These are phyloP conservation scores for Gasterosteus nipponicus DNA, from an alignment of 2,113 vertebrate genomes.

Conservation along the genomic window DNA sequence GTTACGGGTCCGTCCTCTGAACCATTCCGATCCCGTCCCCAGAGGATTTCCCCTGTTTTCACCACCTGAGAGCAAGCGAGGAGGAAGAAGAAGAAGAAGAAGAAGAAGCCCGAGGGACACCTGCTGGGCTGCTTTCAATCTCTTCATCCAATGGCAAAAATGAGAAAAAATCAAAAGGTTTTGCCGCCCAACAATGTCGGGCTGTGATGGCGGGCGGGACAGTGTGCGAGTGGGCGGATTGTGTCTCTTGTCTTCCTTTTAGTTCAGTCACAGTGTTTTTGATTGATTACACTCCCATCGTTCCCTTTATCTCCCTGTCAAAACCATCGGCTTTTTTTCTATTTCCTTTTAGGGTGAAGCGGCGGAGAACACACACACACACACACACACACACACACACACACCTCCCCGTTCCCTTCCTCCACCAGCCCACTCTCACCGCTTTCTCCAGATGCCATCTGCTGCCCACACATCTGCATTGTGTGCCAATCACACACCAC, in stretches of 20 bases:
- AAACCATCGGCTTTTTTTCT: slow-evolving; percentile 73
- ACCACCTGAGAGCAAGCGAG: slow-evolving; percentile 58
- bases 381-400: background rate
- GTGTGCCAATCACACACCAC: slow-evolving; percentile 80
- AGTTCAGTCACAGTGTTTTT: slow-evolving; percentile 84
- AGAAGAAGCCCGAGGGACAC: slow-evolving; percentile 66
- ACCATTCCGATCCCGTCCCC: slow-evolving; percentile 64
- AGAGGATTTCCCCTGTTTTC: slow-evolving; percentile 65
- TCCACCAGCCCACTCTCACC: slow-evolving; percentile 74
- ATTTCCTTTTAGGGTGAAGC: slow-evolving; percentile 40
- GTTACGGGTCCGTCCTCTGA: slow-evolving; percentile 48
- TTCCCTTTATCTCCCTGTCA: slow-evolving; percentile 87
- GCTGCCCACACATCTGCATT: slow-evolving; percentile 93
- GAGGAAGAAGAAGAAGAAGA: no score
- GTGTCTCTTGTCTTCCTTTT: slow-evolving; percentile 82
- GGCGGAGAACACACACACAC: background rate
- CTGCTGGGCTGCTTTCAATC: slow-evolving; percentile 56
- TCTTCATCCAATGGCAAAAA: slow-evolving; percentile 48
- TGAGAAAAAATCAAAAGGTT: slow-evolving; percentile 47
- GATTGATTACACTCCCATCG: slow-evolving; percentile 91
- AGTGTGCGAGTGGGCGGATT: slow-evolving; percentile 39
- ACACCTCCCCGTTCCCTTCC: slow-evolving; percentile 65
- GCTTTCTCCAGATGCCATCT: slow-evolving; percentile 87
- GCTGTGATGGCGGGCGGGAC: slow-evolving; percentile 43
- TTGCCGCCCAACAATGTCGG: background rate